phyloP scores from a whole-genome alignment of 2,888 invertebrate genomes.

The Vannuccia rotundouncinata region DNA sequence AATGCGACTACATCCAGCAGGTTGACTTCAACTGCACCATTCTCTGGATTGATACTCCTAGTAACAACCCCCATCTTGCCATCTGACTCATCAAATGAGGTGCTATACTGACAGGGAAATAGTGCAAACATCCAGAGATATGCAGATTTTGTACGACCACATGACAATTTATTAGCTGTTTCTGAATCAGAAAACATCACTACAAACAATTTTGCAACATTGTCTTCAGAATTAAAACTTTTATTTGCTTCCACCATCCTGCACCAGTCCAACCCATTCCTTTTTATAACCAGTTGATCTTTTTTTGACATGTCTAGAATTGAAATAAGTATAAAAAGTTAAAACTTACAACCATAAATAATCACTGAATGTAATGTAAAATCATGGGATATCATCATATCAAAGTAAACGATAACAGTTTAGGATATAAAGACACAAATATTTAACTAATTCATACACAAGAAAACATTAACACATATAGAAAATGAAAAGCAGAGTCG shows the following conservation, averaged over 20 bases:
- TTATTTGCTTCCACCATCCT: slow-evolving; percentile 19
- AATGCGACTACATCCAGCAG: background rate
- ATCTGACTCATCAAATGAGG: background rate
- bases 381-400: background rate
- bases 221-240: slow-evolving; percentile 2
- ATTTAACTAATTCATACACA: background rate
- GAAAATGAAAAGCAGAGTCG: background rate
- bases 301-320: slow-evolving; percentile 5
- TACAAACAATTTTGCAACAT: slow-evolving; percentile 9
- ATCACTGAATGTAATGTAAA: background rate
- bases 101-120: background rate
- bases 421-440: background rate
- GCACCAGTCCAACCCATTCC: slow-evolving; percentile 11
- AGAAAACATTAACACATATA: background rate
- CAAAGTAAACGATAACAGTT: background rate
- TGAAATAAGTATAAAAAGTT: background rate
- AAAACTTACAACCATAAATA: background rate
- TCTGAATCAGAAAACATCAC: background rate
- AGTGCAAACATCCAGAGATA: slow-evolving; percentile 11
- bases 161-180: background rate
- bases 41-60: background rate
- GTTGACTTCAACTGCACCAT: background rate
- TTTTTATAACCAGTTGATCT: background rate
- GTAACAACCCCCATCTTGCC: background rate
- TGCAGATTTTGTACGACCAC: slow-evolving; percentile 10